Evolutionary conservation across 2,888 invertebrate species (phyloP), one percentile per base, ranked within the genome.

Genomic region (Pammene aurita): DNA sequence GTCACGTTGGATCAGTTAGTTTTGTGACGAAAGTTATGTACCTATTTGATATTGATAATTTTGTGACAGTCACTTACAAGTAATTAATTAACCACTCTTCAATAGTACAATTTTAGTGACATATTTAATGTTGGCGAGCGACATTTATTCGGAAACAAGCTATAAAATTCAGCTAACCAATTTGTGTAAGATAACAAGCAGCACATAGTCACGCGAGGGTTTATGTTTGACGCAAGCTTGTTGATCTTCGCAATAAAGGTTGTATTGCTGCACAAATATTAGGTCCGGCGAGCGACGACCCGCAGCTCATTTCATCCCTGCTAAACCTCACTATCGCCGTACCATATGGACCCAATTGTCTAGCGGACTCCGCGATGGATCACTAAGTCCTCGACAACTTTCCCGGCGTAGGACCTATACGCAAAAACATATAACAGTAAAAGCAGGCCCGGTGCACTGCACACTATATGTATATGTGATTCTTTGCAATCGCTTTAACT

Each of bases 251-350:
- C 85, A 88, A 89, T 89, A 90, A 89, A 90, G 84, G 83, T 81
- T 83, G 85, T 88, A 89, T 88, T 87, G 86, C 88, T 84, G 82
- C 80, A 83, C 87, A 89, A 89, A 89, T 88, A 89, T 90, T 86
- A 85, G 84, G 86, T 79, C 79, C 80, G 82, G 81, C 81, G 82
- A 81, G 79, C 79, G 82, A 79, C 84, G 85, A 87, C 86, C 88
- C 88, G 84, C 86, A 80, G 80, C 88, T 89, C 85, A 87, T 90
- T 89, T 86, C 83, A 81, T 84, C 85, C 84, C 79, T 77, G 78
- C 83, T 87, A 86, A 84, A 84, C 85, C 87, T 78, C 75, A 79
- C 80, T 83, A 85, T 84, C 79, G 80, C 78, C 80, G 80, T 74
- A 78, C 81, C 84, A 81, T 82, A 80, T 84, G 83, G 80, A 84